These are phyloP conservation scores for Temnothorax unifasciatus DNA, from an alignment of 2,888 invertebrate species.

Conservation along the genomic window DNA sequence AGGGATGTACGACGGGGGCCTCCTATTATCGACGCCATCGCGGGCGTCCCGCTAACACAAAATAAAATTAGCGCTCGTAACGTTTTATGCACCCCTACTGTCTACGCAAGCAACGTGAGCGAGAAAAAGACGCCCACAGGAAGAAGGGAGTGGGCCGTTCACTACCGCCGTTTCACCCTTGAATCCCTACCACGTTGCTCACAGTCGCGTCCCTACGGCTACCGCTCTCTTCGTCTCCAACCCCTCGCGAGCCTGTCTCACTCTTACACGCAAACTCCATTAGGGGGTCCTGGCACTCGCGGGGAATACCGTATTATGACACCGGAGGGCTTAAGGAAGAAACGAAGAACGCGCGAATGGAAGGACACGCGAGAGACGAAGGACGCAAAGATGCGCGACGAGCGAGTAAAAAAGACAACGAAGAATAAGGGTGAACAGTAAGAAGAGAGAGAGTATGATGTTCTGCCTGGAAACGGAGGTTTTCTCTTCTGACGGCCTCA, in stretches of 20 bases:
- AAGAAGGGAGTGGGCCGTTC: conserved; percentile 46
- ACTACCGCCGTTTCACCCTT: conserved; percentile 37
- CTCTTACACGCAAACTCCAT: conserved; percentile 86
- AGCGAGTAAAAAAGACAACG: neutral
- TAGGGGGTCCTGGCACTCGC: conserved; percentile 79
- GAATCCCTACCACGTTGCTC: conserved; percentile 44
- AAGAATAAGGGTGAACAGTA: neutral
- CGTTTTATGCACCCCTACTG: conserved; percentile 72
- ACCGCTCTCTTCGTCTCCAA: neutral
- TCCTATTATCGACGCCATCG: conserved; percentile 68
- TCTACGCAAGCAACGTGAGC: conserved; percentile 38
- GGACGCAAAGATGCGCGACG: conserved; percentile 32
- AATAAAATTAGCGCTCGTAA: conserved; percentile 81
- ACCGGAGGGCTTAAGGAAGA: conserved; percentile 69
- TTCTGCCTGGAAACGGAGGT: conserved; percentile 21
- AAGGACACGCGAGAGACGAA: conserved; percentile 49
- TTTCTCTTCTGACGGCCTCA: conserved; percentile 41
- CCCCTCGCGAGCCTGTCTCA: conserved; percentile 72
- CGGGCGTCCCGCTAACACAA: conserved; percentile 68
- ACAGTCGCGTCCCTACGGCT: conserved; percentile 34
- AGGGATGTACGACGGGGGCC: conserved; percentile 44
- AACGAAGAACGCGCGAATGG: conserved; percentile 60
- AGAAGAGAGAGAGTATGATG: neutral
- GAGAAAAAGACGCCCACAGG: conserved; percentile 40
- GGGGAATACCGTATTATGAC: conserved; percentile 81